Evolutionary conservation across 2,888 invertebrate species (phyloP).

Genomic region (Hipparchia sbordonii): DNA sequence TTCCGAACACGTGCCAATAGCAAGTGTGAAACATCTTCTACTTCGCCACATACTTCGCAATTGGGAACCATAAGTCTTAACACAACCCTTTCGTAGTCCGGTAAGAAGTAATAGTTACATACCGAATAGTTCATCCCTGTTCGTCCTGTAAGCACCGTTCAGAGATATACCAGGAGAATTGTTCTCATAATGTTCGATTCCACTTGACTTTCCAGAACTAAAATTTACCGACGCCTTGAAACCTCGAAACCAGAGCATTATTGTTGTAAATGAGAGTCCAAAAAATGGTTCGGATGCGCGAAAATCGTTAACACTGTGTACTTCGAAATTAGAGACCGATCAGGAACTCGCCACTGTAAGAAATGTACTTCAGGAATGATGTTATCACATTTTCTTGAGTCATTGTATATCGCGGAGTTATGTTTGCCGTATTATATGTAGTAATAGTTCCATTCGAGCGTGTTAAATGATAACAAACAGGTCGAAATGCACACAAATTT

Average conservation of each 20-base stretch:
- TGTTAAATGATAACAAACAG: conserved; percentile 14
- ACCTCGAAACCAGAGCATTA: conserved; percentile 61
- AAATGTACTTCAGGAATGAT: conserved; percentile 7
- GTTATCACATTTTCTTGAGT: conserved; percentile 23
- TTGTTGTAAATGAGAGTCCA: conserved; percentile 44
- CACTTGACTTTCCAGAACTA: conserved; percentile 47
- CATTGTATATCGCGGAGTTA: conserved; percentile 10
- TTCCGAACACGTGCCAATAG: too few relatives aligned
- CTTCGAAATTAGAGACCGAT: background rate
- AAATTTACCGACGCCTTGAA: conserved; percentile 66
- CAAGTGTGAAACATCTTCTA: too few relatives aligned
- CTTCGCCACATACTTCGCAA: too few relatives aligned
- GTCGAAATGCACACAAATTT: background rate
- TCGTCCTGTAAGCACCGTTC: conserved; percentile 64
- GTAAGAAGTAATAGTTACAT: conserved; percentile 32
- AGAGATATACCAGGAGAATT: conserved; percentile 49
- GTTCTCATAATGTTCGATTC: conserved; percentile 47
- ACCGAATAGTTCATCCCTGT: conserved; percentile 66
- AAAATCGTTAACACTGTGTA: background rate
- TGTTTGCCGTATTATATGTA: background rate
- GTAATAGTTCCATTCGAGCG: conserved; percentile 10
- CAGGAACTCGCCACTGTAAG: background rate
- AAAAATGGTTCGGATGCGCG: conserved; percentile 45
- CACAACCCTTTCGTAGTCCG: too few relatives aligned
- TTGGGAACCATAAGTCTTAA: too few relatives aligned